A percentile compares a stretch with the other conserved stretches of the same genome.
These are phyloP conservation scores for Myrmecobius fasciatus DNA, from an alignment of 2,113 vertebrate genomes.

Conservation along the genomic window DNA sequence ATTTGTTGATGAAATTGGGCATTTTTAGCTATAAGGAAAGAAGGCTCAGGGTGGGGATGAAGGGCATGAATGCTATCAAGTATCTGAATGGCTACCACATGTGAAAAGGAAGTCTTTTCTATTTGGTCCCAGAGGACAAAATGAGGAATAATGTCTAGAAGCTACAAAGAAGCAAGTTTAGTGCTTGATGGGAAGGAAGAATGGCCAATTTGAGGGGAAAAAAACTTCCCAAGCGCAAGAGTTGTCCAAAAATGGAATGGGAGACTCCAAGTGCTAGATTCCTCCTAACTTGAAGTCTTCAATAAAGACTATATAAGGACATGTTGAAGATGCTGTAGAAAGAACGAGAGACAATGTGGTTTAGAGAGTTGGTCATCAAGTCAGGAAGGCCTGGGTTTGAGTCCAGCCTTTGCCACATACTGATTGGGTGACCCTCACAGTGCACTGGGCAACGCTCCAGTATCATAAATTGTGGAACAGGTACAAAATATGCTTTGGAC, in stretches of 20 bases:
- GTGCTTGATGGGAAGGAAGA: background rate
- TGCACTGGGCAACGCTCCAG: background rate
- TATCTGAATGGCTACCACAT: background rate
- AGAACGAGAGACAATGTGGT: background rate
- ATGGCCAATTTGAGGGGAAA: background rate
- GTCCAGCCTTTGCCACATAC: background rate
- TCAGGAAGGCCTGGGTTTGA: background rate
- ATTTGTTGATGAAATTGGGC: background rate
- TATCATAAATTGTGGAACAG: background rate
- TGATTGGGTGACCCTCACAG: background rate
- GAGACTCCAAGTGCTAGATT: background rate
- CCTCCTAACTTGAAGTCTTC: background rate
- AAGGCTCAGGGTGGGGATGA: background rate
- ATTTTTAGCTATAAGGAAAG: background rate
- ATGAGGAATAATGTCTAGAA: background rate
- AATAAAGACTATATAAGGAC: background rate
- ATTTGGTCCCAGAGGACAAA: background rate
- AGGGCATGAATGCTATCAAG: background rate
- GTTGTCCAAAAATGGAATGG: background rate
- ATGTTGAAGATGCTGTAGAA: background rate
- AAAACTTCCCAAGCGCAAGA: background rate
- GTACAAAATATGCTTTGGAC: background rate
- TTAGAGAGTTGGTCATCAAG: background rate
- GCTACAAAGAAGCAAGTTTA: background rate
- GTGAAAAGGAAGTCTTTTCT: background rate